Evolutionary conservation across 2,113 vertebrate genomes (phyloP).

Genomic region (Gorilla gorilla): DNA sequence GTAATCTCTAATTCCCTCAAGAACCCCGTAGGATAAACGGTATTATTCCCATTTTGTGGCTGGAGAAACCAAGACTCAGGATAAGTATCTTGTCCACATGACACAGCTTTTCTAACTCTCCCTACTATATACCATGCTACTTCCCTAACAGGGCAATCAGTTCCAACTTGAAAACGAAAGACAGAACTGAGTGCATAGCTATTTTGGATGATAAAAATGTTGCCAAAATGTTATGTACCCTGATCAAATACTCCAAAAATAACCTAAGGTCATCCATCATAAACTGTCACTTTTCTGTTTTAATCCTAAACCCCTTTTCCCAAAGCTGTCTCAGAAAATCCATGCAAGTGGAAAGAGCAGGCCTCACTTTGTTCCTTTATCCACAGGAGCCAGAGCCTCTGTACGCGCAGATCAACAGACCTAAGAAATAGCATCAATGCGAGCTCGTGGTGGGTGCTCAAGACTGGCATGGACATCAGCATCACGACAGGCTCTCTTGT

Average conservation of each 20-base stretch:
- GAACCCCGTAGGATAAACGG: background rate
- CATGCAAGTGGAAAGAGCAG: background rate
- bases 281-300: conserved; percentile 42
- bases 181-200: background rate
- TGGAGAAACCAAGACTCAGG: background rate
- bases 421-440: conserved; percentile 91
- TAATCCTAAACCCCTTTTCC: background rate
- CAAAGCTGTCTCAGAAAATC: background rate
- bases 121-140: background rate
- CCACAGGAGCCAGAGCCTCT: conserved; percentile 94
- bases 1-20: background rate
- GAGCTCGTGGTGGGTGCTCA: conserved; percentile 82
- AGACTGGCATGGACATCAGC: conserved; percentile 82
- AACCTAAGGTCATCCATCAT: conserved; percentile 66
- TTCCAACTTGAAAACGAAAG: background rate
- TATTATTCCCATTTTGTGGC: background rate
- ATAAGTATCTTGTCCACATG: background rate
- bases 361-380: conserved; percentile 81
- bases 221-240: background rate
- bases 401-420: conserved; percentile 97
- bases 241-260: background rate
- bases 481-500: conserved; percentile 79
- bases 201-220: background rate
- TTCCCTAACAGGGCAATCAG: background rate
- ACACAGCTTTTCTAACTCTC: background rate